Evolutionary conservation across 2,797 vertebrate genomes (phyloP).

Genomic region (Urophycis tenuis): DNA sequence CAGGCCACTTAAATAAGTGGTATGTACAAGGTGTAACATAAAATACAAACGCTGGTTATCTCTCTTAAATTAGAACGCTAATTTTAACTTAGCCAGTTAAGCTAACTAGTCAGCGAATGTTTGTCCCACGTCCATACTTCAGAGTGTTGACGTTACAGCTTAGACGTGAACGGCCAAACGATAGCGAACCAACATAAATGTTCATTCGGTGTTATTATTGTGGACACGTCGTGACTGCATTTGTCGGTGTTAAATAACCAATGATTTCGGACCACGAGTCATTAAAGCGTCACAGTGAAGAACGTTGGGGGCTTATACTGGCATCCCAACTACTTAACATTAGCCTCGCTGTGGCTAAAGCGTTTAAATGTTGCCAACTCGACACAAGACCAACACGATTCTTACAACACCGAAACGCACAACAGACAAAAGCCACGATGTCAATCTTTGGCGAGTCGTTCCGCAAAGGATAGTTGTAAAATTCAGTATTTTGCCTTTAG

Average conservation of each 20-base stretch:
- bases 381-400: constrained; percentile 28
- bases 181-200: not conserved
- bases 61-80: constrained; percentile 36
- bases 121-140: constrained; percentile 42
- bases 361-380: constrained; percentile 39
- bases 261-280: not conserved
- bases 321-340: constrained; percentile 58
- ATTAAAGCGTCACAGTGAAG: constrained; percentile 36
- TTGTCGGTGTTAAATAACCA: not conserved
- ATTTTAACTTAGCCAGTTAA: constrained; percentile 45
- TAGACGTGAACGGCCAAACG: not conserved
- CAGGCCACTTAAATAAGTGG: not conserved
- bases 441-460: constrained; percentile 9
- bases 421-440: constrained; percentile 9
- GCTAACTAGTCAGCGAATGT: constrained; percentile 27
- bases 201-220: not conserved
- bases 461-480: constrained; percentile 16
- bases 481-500: constrained; percentile 27
- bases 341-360: constrained; percentile 49
- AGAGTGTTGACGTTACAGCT: not conserved
- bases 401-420: not conserved
- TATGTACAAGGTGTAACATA: constrained; percentile 14
- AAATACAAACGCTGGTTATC: not conserved
- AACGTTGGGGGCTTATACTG: constrained; percentile 56
- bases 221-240: not conserved